Conservation (phyloP, 2,797 vertebrate genomes). For the Scyliorhinus canicula region DNA sequence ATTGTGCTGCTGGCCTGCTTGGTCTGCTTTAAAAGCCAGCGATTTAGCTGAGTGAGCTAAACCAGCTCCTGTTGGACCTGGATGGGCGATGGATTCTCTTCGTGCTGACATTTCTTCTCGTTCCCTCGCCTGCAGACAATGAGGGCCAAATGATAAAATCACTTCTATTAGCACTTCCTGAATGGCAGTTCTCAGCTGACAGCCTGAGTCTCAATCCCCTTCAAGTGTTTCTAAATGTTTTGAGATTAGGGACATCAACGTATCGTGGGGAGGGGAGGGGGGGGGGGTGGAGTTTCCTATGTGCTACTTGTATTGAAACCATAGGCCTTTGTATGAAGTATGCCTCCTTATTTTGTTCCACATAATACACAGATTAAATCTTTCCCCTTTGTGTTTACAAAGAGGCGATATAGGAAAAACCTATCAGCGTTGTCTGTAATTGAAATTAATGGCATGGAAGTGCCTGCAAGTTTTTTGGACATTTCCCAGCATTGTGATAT, state of each 20-base stretch:
- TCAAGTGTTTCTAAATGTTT: neutral
- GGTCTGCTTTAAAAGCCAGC: no score
- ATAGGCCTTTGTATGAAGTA: neutral
- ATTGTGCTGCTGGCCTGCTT: no score
- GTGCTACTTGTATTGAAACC: neutral
- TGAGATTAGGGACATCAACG: neutral
- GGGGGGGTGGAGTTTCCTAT: no score
- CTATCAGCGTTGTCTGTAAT: neutral
- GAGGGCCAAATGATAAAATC: neutral
- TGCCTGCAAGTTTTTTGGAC: neutral
- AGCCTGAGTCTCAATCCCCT: neutral
- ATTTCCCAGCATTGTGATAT: neutral
- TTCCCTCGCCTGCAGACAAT: no score
- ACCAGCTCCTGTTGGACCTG: no score
- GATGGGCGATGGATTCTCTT: no score
- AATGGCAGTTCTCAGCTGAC: neutral
- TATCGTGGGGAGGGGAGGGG: neutral
- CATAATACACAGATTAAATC: neutral
- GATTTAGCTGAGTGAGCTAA: no score
- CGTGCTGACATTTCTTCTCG: no score
- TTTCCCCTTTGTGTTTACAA: neutral
- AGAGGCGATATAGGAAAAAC: neutral
- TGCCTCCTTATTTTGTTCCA: neutral
- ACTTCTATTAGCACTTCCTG: neutral
- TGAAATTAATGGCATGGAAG: constrained; percentile 18